Evolutionary conservation across 2,888 invertebrate genomes (phyloP).

Genomic region (Macrophya annulata): DNA sequence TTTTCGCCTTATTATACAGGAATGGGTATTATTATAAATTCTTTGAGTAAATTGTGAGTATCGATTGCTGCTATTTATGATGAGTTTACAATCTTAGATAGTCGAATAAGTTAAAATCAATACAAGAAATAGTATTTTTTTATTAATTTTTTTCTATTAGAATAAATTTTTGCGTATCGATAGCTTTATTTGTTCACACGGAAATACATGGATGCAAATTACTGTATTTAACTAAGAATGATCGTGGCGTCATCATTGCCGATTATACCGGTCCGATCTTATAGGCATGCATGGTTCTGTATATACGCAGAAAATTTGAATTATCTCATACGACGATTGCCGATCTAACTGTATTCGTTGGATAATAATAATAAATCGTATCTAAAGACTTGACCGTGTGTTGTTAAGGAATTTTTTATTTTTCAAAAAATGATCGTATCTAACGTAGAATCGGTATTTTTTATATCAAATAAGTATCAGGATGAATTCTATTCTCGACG

Average conservation of each 20-base stretch:
- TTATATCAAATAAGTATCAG: neutral
- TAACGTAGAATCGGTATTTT: neutral
- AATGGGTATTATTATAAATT: neutral
- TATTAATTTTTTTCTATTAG: neutral
- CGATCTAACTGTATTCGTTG: neutral
- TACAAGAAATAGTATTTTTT: neutral
- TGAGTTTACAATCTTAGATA: neutral
- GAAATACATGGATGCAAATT: neutral
- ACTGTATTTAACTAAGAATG: neutral
- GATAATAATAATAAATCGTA: neutral
- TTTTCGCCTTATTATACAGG: neutral
- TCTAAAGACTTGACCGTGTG: neutral
- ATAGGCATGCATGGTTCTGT: neutral
- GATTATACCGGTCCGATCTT: neutral
- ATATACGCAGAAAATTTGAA: neutral
- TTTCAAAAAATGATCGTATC: neutral
- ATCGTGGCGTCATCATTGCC: neutral
- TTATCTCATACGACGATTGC: neutral
- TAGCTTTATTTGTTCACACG: neutral
- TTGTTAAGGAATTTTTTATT: neutral
- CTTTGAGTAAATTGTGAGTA: neutral
- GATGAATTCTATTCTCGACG: neutral
- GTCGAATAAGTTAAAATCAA: neutral
- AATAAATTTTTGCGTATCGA: conserved; percentile 2
- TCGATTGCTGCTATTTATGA: neutral